Conservation (phyloP, 2,113 vertebrate species). For the Hippocampus abdominalis region DNA sequence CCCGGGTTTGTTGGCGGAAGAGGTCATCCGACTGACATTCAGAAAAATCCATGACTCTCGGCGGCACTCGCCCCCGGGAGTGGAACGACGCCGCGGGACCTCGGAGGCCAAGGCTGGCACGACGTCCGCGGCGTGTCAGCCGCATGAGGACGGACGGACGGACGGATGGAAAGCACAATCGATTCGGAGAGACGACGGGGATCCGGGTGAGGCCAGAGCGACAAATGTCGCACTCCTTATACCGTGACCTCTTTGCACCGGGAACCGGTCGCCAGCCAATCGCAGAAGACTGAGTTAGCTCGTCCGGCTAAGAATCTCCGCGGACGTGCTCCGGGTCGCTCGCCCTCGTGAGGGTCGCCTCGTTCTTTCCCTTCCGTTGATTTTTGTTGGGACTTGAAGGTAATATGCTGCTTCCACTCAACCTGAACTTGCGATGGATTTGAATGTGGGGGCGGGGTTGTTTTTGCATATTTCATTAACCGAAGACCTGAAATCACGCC, state of each 20-base stretch:
- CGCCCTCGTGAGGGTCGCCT: too few relatives aligned
- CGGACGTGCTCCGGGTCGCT: neutral
- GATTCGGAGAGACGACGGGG: conserved; percentile 48
- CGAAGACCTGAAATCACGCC: too few relatives aligned
- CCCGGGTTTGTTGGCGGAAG: conserved; percentile 28
- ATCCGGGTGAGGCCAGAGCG: conserved; percentile 39
- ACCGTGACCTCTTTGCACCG: conserved; percentile 59
- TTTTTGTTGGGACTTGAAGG: too few relatives aligned
- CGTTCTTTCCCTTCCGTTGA: too few relatives aligned
- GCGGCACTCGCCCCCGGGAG: conserved; percentile 25
- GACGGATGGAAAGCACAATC: conserved; percentile 38
- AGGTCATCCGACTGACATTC: conserved; percentile 56
- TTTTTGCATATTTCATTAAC: too few relatives aligned
- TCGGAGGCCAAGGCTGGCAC: conserved; percentile 43
- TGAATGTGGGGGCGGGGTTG: too few relatives aligned
- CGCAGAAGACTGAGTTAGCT: too few relatives aligned
- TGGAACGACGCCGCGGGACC: conserved; percentile 32
- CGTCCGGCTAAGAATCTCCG: conserved; percentile 50
- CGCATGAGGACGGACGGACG: conserved; percentile 27
- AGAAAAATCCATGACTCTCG: conserved; percentile 56
- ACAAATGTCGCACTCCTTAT: conserved; percentile 61
- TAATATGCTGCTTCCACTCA: too few relatives aligned
- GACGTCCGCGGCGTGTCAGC: conserved; percentile 38
- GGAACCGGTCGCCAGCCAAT: neutral
- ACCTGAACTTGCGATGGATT: too few relatives aligned